Percentiles rank a stretch among this genome's conserved stretches.
These are phyloP conservation scores for Nematopogon swammerdamellus DNA, from an alignment of 2,888 invertebrate species.

Conservation along the genomic window DNA sequence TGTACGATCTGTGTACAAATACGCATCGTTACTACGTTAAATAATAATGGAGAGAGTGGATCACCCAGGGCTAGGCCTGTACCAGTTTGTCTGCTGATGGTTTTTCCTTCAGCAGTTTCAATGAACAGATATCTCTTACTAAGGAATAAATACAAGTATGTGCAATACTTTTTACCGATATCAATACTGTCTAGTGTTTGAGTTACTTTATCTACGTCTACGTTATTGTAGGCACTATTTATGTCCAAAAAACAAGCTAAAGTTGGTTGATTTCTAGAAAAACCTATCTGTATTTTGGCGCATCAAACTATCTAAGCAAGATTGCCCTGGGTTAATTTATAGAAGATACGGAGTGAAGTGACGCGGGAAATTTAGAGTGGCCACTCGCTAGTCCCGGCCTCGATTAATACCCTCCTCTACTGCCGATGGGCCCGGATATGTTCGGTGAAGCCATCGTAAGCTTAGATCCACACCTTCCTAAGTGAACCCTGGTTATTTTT, in stretches of 20 bases:
- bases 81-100: conserved; percentile 5
- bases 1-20: conserved; percentile 3
- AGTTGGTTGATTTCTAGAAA: conserved; percentile 9
- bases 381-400: too few species aligned
- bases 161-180: conserved; percentile 10
- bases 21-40: conserved; percentile 14
- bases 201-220: neutral
- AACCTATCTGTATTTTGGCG: conserved; percentile 9
- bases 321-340: too few species aligned
- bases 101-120: conserved; percentile 2
- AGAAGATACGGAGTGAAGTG: too few species aligned
- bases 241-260: conserved; percentile 16
- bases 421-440: too few species aligned
- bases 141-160: conserved; percentile 12
- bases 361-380: too few species aligned
- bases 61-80: conserved; percentile 17
- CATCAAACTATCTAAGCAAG: conserved; percentile 9
- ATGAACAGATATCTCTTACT: conserved; percentile 11
- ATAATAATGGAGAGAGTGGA: conserved; percentile 17
- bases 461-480: too few species aligned
- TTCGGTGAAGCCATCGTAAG: too few species aligned
- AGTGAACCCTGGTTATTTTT: too few species aligned
- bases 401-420: too few species aligned
- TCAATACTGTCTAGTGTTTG: conserved; percentile 12
- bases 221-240: conserved; percentile 11